Percentiles rank a stretch among this genome's conserved stretches.
phyloP scores from a whole-genome alignment of 2,113 vertebrate species.

The Xenus cinereus region DNA sequence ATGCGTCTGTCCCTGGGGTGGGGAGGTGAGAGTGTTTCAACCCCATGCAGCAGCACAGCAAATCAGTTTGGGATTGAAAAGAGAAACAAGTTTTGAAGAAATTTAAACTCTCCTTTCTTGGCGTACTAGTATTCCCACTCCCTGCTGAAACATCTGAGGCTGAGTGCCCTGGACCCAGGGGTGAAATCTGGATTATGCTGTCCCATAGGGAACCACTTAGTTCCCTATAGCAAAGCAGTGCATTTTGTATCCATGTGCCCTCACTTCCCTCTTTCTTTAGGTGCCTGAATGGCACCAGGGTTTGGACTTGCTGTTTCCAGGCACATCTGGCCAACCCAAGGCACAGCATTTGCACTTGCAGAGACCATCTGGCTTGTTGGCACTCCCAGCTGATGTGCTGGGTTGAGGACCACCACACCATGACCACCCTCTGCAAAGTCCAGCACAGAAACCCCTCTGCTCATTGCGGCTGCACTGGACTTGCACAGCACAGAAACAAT shows the following conservation, averaged over 20 bases:
- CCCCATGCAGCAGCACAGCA: background rate
- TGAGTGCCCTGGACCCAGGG: background rate
- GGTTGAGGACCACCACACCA: background rate
- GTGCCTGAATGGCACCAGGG: background rate
- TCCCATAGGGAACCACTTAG: background rate
- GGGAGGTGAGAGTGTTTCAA: background rate
- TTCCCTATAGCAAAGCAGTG: background rate
- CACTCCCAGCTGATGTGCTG: background rate
- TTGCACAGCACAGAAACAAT: background rate
- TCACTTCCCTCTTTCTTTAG: background rate
- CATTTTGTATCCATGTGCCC: rapidly evolving
- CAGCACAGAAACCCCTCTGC: background rate
- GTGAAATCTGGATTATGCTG: background rate
- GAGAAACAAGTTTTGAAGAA: background rate
- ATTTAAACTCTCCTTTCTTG: background rate
- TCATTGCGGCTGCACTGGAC: rapidly evolving
- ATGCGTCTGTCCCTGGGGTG: background rate
- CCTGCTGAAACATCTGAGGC: background rate
- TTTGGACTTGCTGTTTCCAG: background rate
- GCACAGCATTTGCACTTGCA: background rate
- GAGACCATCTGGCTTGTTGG: background rate
- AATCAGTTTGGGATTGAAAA: background rate
- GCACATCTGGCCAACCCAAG: background rate
- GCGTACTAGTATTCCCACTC: background rate
- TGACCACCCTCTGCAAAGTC: rapidly evolving